Base-by-base conservation (phyloP, 2,113 vertebrate genomes). In the Saccopteryx leptura region DNA sequence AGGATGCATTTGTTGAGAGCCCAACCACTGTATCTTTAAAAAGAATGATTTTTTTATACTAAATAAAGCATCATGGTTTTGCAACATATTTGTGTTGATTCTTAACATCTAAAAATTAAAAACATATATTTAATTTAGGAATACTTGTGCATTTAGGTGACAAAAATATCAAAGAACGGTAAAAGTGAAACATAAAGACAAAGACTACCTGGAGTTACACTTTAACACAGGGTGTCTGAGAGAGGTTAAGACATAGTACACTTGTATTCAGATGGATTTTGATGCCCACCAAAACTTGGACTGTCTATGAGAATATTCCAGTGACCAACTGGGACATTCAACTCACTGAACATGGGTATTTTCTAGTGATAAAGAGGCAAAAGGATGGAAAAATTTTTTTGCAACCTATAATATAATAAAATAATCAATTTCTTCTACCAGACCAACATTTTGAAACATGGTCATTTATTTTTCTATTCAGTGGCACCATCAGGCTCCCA, bases 51-150 rank as follows among this genome's bases (percentile, higher is more conserved):
- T 93, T 93, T 94, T 92, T 78, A 85, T 52, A 19, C 72, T 79
- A 94, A 96, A 81, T 79, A 95, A 80, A 97, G 17, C 14, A 66
- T 92, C 72, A 88, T 31, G 33, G 58, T 13, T 93, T 95, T 75
- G 39, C 50, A 95, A 92, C 21, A 79, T 85, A 92, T 86, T 94
- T 96, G 8, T 95, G 88, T 91, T 97, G 54, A 96, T 95, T 91
- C 96, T 82, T 88, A 90, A 89, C 48, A 97, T 48, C 54, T 95
- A 61, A 90, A 26, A 88, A 92, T 94, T 95, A 88, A 95, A 91
- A 96, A 72, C 18, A 93, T 65, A 93, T 65, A 94, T 39, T 92
- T 76, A 94, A 21, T 2, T 93, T 92, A 63, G 21, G 96, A 90
- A 89, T 54, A 63, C 56, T 58, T 92, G 3, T 76, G 26, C 68